A percentile compares a stretch with the other conserved stretches of the same genome.
These are phyloP conservation scores for Gobius niger DNA, from an alignment of 2,113 vertebrate genomes.

Conservation along the genomic window DNA sequence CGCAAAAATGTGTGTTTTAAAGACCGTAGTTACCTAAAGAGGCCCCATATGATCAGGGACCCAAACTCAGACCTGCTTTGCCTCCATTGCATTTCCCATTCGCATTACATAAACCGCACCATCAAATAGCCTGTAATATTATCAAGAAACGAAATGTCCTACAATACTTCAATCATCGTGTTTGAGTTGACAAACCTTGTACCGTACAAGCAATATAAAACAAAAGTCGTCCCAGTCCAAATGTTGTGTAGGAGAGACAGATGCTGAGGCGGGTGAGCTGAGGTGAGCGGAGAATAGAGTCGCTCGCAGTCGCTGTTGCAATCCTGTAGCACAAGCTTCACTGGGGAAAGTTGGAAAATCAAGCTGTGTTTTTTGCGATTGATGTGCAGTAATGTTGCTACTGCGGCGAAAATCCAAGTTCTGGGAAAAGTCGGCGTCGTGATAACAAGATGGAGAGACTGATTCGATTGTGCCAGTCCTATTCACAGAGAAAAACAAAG, in stretches of 20 bases:
- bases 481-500: no score
- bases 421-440: neutral
- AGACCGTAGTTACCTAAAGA: no score
- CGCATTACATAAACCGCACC: no score
- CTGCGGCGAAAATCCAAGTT: no score
- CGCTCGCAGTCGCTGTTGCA: conserved; percentile 22
- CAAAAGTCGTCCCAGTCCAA: conserved; percentile 32
- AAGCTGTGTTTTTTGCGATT: neutral
- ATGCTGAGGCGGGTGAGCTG: conserved; percentile 50
- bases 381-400: neutral
- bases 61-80: no score
- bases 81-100: no score
- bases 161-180: neutral
- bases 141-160: neutral
- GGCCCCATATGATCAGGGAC: no score
- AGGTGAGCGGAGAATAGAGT: conserved; percentile 41
- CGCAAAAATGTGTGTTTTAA: no score
- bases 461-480: neutral
- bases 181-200: neutral
- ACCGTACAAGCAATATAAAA: neutral
- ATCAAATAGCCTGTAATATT: neutral
- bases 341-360: neutral
- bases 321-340: conserved; percentile 42
- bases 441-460: neutral
- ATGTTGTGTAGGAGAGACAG: conserved; percentile 59